Evolutionary conservation across 2,888 invertebrate genomes (phyloP).

Genomic region (Cantharis nigra): DNA sequence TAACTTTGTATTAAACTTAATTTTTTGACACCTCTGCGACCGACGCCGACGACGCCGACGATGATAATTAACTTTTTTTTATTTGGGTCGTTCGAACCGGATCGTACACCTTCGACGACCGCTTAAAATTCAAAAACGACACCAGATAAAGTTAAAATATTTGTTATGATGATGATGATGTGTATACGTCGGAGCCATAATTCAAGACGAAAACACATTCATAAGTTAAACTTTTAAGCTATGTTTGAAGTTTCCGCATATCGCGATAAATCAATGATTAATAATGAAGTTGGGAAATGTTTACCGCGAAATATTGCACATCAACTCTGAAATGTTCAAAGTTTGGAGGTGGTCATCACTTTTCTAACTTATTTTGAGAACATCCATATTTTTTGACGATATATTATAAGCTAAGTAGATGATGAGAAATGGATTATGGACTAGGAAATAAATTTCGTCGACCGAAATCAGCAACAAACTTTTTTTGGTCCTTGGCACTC

Average conservation of each 20-base stretch:
- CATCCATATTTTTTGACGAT: conserved; percentile 30
- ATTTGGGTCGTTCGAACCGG: not conserved
- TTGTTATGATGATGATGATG: conserved; percentile 27
- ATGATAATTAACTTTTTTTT: not conserved
- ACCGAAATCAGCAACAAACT: not conserved
- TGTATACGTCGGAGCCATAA: conserved; percentile 30
- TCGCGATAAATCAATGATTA: conserved; percentile 49
- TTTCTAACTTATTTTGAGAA: conserved; percentile 39
- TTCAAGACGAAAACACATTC: conserved; percentile 33
- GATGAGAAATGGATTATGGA: conserved; percentile 27
- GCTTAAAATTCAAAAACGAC: not conserved
- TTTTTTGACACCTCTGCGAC: not conserved
- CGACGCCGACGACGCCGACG: not conserved
- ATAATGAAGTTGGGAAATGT: conserved; percentile 45
- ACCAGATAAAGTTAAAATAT: conserved; percentile 30
- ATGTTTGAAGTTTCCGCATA: conserved; percentile 40
- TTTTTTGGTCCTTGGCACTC: not conserved
- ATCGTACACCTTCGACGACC: conserved; percentile 19
- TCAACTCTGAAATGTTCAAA: conserved; percentile 40
- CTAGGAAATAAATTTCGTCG: not conserved
- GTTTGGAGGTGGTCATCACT: conserved; percentile 47
- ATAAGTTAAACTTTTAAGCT: conserved; percentile 40
- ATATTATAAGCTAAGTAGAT: conserved; percentile 23
- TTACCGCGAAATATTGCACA: conserved; percentile 42
- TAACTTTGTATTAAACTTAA: not conserved